phyloP scores from a whole-genome alignment of 2,113 vertebrate genomes.

The Solea solea region DNA sequence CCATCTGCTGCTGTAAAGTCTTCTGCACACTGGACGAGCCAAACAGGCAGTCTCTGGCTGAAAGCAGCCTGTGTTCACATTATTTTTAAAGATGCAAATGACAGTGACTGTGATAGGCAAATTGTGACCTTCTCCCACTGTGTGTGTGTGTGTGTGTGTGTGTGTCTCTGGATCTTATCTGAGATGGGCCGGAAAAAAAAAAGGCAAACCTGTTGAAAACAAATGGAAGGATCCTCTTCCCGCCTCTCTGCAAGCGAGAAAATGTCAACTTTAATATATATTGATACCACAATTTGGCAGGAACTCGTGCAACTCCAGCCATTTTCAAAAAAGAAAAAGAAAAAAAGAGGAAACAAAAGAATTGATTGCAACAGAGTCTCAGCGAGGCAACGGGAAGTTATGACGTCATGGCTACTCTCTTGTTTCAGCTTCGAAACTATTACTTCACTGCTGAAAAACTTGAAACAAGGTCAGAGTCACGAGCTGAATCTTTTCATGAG shows the following conservation, averaged over 20 bases:
- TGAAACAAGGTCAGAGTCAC: background rate
- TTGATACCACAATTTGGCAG: background rate
- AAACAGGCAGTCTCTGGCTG: constrained; percentile 27
- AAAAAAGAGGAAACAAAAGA: constrained; percentile 57
- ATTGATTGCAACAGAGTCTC: constrained; percentile 55
- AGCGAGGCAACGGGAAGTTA: constrained; percentile 49
- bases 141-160: background rate
- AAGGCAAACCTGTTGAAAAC: background rate
- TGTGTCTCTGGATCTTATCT: background rate
- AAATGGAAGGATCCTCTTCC: background rate
- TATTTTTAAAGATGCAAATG: constrained; percentile 75
- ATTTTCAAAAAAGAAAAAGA: no score
- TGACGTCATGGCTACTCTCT: constrained; percentile 20
- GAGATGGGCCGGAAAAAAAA: background rate
- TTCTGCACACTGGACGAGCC: constrained; percentile 20
- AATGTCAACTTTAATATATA: background rate
- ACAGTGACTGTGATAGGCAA: constrained; percentile 64
- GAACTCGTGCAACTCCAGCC: background rate
- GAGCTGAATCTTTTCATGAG: no score
- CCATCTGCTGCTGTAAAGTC: constrained; percentile 14
- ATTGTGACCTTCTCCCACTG: constrained; percentile 47
- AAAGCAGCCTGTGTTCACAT: constrained; percentile 42
- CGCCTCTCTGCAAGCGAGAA: background rate
- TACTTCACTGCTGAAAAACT: background rate
- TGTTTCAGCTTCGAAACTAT: constrained; percentile 22